phyloP scores from a whole-genome alignment of 2,888 invertebrate species.

The Sesia apiformis region DNA sequence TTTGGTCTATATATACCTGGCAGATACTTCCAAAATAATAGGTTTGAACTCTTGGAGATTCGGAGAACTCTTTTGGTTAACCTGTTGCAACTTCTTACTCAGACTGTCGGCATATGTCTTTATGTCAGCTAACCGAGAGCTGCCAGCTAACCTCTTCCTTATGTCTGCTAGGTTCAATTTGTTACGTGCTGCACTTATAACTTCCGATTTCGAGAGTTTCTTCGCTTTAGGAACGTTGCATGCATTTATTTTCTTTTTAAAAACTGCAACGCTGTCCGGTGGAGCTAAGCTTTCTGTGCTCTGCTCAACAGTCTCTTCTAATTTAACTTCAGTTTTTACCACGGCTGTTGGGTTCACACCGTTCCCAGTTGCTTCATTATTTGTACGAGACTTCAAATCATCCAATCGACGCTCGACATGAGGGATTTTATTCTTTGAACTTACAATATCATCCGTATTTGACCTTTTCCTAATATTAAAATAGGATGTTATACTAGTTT shows the following conservation, averaged over 20 bases:
- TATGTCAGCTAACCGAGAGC: slow-evolving; percentile 80
- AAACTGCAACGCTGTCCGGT: neutral
- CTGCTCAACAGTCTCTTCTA: neutral
- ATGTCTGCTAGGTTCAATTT: slow-evolving; percentile 82
- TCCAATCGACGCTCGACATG: slow-evolving; percentile 36
- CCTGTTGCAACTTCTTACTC: slow-evolving; percentile 76
- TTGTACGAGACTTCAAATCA: too few relatives aligned
- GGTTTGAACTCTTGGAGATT: slow-evolving; percentile 81
- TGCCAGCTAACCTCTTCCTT: slow-evolving; percentile 78
- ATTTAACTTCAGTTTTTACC: neutral
- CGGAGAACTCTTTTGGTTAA: slow-evolving; percentile 64
- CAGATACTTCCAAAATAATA: slow-evolving; percentile 83
- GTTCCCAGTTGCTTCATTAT: neutral
- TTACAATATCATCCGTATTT: slow-evolving; percentile 77
- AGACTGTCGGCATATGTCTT: slow-evolving; percentile 79
- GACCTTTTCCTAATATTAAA: slow-evolving; percentile 85
- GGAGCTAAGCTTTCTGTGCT: neutral
- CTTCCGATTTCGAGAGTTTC: slow-evolving; percentile 39
- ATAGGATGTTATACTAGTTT: slow-evolving; percentile 83
- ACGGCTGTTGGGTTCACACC: neutral
- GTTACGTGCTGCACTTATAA: slow-evolving; percentile 63
- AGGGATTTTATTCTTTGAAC: slow-evolving; percentile 68
- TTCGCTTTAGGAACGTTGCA: slow-evolving; percentile 25
- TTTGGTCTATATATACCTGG: slow-evolving; percentile 67
- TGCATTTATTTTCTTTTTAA: neutral